These are phyloP conservation scores for Platichthys stellatus DNA, from an alignment of 2,113 vertebrate genomes.

Conservation along the genomic window DNA sequence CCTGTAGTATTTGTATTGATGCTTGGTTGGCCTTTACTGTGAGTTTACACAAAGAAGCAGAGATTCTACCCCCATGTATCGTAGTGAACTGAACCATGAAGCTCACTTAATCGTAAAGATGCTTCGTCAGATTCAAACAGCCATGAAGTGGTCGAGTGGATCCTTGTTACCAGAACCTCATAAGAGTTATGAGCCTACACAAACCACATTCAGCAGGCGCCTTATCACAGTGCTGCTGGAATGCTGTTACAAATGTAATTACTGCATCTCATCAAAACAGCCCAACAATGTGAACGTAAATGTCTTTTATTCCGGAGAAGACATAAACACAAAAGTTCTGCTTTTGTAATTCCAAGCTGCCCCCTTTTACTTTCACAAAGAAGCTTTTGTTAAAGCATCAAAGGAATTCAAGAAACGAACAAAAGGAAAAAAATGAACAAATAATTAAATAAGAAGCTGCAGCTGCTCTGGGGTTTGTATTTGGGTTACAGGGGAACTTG, in stretches of 20 bases:
- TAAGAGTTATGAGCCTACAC: conserved; percentile 4
- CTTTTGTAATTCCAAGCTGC: conserved; percentile 31
- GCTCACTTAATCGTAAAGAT: conserved; percentile 28
- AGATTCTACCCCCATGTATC: neutral
- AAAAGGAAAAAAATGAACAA: conserved; percentile 11
- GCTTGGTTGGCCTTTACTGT: neutral
- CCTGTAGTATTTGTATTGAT: neutral
- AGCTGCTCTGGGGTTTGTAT: conserved; percentile 52
- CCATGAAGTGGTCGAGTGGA: neutral
- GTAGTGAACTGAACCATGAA: neutral
- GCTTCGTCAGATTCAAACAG: neutral
- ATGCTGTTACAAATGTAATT: conserved; percentile 20
- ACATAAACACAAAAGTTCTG: neutral
- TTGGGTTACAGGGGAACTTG: conserved; percentile 24
- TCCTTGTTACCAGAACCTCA: neutral
- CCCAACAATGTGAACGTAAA: conserved; percentile 8
- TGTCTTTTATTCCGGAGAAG: conserved; percentile 24
- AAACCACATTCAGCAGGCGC: conserved; percentile 9
- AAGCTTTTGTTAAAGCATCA: conserved; percentile 35
- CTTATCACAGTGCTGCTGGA: conserved; percentile 18
- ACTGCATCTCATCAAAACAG: conserved; percentile 29
- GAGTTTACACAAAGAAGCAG: neutral
- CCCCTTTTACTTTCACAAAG: conserved; percentile 27
- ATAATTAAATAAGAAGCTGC: conserved; percentile 41
- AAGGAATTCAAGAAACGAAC: conserved; percentile 45